Evolutionary conservation across 2,888 invertebrate genomes (phyloP).

Genomic region (Ctenicera cuprea): DNA sequence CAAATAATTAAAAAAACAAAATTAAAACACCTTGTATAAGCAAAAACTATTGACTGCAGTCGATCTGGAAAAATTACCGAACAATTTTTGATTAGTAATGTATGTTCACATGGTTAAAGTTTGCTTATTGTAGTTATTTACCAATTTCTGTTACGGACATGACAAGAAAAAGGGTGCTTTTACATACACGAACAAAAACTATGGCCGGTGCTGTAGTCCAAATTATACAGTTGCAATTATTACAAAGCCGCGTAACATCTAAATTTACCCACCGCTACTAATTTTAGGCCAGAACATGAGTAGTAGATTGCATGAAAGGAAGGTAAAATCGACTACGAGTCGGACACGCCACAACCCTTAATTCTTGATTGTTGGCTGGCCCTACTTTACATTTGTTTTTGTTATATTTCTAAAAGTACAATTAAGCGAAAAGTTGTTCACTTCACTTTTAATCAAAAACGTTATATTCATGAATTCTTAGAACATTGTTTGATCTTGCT

Average conservation of each 20-base stretch:
- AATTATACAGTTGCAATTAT: conserved; percentile 25
- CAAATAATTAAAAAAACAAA: too few relatives aligned
- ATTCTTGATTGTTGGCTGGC: conserved; percentile 30
- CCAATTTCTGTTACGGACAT: not conserved
- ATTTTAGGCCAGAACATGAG: conserved; percentile 37
- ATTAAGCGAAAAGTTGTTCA: conserved; percentile 9
- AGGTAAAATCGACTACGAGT: conserved; percentile 30
- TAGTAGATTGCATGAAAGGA: conserved; percentile 36
- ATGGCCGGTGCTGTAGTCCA: not conserved
- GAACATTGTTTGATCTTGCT: conserved; percentile 22
- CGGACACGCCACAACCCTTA: conserved; percentile 39
- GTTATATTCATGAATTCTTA: not conserved
- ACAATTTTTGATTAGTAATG: too few relatives aligned
- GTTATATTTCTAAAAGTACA: conserved; percentile 6
- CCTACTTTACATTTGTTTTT: conserved; percentile 14
- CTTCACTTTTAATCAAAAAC: conserved; percentile 2
- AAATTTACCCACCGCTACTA: conserved; percentile 35
- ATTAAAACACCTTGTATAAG: too few relatives aligned
- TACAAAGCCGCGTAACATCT: conserved; percentile 30
- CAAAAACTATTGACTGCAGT: too few relatives aligned
- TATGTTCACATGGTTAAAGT: too few relatives aligned
- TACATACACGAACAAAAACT: not conserved
- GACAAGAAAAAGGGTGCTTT: not conserved
- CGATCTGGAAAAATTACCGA: too few relatives aligned
- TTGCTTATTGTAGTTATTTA: too few relatives aligned